Percentiles rank a stretch among this genome's conserved stretches.
These are phyloP conservation scores for Eptesicus fuscus DNA, from an alignment of 2,113 vertebrate genomes.

Conservation along the genomic window DNA sequence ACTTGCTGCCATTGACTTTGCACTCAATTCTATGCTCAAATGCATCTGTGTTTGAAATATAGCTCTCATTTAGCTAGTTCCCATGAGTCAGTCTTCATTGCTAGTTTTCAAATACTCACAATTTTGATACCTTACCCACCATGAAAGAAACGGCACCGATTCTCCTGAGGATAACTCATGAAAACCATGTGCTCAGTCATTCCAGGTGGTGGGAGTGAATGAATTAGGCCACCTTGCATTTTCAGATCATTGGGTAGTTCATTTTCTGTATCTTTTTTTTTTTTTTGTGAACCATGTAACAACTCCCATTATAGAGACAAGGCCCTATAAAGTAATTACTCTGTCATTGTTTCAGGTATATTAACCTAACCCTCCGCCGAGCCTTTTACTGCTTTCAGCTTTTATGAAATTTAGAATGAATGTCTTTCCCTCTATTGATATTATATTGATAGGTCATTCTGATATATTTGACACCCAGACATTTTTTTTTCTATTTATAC, in stretches of 20 bases:
- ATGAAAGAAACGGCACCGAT: neutral
- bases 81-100: neutral
- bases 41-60: neutral
- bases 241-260: constrained; percentile 45
- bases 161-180: neutral
- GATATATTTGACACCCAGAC: neutral
- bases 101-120: neutral
- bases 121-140: neutral
- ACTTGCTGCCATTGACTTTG: neutral
- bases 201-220: neutral
- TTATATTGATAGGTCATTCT: neutral
- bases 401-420: constrained; percentile 17
- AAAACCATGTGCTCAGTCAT: neutral
- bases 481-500: neutral
- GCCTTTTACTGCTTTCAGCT: neutral
- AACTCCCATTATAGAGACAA: neutral
- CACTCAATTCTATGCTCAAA: neutral
- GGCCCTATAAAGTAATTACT: constrained; percentile 44
- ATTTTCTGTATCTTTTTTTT: constrained; percentile 45
- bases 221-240: neutral
- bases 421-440: neutral
- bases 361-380: constrained; percentile 45
- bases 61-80: neutral
- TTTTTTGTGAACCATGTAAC: constrained; percentile 50
- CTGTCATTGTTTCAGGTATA: constrained; percentile 45